Conservation (phyloP, 1,140 invertebrate species). For the Oncopodura yosiiana region DNA sequence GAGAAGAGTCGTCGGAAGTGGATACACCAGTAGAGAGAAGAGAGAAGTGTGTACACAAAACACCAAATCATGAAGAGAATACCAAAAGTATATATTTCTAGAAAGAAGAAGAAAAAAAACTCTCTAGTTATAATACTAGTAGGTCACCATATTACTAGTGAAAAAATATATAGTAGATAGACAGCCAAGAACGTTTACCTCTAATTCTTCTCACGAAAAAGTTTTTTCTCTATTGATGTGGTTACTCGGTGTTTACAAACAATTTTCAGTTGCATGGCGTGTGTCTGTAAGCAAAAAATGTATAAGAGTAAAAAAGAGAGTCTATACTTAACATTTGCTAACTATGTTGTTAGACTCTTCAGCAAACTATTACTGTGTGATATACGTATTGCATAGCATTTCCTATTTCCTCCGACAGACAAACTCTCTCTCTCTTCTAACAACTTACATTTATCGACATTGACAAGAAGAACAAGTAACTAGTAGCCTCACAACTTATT, state of each 20-base stretch:
- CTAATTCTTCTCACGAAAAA: constrained; percentile 15
- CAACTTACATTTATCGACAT: background rate
- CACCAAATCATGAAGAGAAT: background rate
- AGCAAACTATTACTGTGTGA: background rate
- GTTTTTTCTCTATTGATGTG: constrained; percentile 20
- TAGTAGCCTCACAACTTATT: too few relatives aligned
- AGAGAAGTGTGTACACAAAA: background rate
- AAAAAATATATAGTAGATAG: constrained; percentile 6
- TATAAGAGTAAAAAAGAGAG: background rate
- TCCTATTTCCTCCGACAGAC: background rate
- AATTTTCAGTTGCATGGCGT: constrained; percentile 1
- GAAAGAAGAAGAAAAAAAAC: background rate
- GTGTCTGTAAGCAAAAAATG: background rate
- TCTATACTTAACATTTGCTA: too few relatives aligned
- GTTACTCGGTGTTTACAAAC: constrained; percentile 21
- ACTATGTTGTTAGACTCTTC: too few relatives aligned
- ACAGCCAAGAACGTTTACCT: too few relatives aligned
- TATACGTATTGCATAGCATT: background rate
- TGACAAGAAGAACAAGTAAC: too few relatives aligned
- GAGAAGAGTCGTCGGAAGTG: too few relatives aligned
- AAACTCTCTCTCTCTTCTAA: background rate
- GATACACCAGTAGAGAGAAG: too few relatives aligned
- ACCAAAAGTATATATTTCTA: background rate
- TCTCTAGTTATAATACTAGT: background rate
- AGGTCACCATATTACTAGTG: constrained; percentile 2